phyloP scores from a whole-genome alignment of 2,113 vertebrate species.

The Stercorarius parasiticus region DNA sequence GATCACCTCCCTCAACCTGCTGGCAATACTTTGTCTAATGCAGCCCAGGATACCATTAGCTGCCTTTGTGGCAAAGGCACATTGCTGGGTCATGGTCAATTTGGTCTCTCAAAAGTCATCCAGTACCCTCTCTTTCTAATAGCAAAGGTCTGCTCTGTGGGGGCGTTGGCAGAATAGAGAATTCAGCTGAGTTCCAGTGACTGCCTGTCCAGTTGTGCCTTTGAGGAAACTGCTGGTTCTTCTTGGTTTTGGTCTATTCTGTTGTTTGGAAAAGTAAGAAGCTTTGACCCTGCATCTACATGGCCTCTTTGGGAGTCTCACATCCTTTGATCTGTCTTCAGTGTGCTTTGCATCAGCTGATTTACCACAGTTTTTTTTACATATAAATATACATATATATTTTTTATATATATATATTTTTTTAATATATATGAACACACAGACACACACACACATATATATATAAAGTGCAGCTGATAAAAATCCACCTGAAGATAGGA shows the following conservation, averaged over 20 bases:
- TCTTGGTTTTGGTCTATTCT: neutral
- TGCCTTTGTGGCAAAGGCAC: neutral
- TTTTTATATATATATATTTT: too few species aligned
- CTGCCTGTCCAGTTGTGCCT: neutral
- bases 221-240: neutral
- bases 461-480: neutral
- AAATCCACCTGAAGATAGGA: neutral
- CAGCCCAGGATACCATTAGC: neutral
- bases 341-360: neutral
- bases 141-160: neutral
- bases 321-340: neutral
- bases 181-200: neutral
- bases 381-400: neutral
- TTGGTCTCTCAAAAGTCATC: neutral
- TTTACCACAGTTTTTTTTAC: neutral
- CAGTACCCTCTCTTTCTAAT: neutral
- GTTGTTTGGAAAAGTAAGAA: neutral
- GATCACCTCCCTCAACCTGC: neutral
- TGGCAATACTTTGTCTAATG: neutral
- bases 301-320: neutral
- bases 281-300: neutral
- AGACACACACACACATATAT: too few species aligned
- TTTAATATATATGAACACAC: too few species aligned
- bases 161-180: neutral
- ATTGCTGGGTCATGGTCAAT: neutral